phyloP scores from a whole-genome alignment of 2,113 vertebrate species.

The Ursus arctos region DNA sequence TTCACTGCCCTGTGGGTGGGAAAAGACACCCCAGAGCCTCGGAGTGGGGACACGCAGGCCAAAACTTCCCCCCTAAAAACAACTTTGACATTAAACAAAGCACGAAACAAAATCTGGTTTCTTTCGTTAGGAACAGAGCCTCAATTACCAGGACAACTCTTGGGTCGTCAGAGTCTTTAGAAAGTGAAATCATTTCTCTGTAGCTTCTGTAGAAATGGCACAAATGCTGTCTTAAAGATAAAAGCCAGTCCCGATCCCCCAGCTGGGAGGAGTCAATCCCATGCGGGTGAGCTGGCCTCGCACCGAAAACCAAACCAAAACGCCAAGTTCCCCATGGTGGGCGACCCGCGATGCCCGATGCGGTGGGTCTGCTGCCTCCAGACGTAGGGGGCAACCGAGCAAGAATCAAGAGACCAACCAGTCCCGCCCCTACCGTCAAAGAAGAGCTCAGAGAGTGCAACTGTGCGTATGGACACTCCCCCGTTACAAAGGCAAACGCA shows the following conservation, averaged over 20 bases:
- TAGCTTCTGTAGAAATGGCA: neutral
- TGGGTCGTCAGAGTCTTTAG: neutral
- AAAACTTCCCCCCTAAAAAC: neutral
- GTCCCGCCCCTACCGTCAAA: rapidly evolving
- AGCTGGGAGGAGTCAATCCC: neutral
- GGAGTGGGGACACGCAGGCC: neutral
- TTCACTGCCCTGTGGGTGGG: too few species aligned
- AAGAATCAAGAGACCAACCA: neutral
- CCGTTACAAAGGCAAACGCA: neutral
- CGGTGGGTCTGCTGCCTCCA: neutral
- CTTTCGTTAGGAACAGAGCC: neutral
- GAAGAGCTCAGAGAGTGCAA: neutral
- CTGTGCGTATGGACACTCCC: rapidly evolving
- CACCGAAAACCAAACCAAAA: neutral
- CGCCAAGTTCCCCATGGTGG: neutral
- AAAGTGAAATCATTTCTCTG: neutral
- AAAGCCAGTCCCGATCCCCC: neutral
- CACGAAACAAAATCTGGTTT: neutral
- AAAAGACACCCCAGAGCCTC: neutral
- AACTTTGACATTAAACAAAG: neutral
- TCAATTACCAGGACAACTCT: neutral
- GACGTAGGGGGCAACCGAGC: neutral
- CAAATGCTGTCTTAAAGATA: neutral
- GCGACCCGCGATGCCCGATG: rapidly evolving
- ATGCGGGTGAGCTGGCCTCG: neutral